Base-by-base conservation (phyloP, 2,797 vertebrate genomes). In the Coregonus sp. region DNA sequence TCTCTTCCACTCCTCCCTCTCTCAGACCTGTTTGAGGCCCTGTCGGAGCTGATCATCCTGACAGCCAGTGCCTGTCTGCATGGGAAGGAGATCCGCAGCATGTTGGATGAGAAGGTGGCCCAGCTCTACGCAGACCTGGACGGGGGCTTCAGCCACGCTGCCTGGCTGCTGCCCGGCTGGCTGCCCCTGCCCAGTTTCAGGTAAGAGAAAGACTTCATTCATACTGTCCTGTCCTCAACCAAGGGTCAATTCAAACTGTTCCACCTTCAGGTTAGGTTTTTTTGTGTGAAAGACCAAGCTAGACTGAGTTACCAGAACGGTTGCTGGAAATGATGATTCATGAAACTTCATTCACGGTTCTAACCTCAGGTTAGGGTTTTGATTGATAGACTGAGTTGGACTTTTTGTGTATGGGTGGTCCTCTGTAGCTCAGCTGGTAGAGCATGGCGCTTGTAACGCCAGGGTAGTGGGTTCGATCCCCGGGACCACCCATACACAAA, bases 151-250 rank as follows among this genome's bases (percentile, higher is more conserved):
- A 97, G 93, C 75, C 98, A 97, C 0, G 97, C 95, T 1, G 98
- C 98, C 72, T 99, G 98, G 98, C 95, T 99, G 0, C 91, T 99
- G 82, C 98, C 98, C 0, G 94, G 94, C 1, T 99, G 98, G 98
- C 91, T 99, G 51, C 98, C 98, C 14, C 90, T 99, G 85, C 98
- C 98, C 0, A 99, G 98, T 88, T 99, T 99, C 95, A 98, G 97
- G 98, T 98, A 89, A 11, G 78, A 25, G 16, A 63, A 20, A 59
- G 2, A n/a, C 56, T 56, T n/a, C 0, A 56, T 15, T 15, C 54
- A 11, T 16, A 5, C 12, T 4, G 72, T 37, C 25, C 12, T 2
- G 14, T 35, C 31, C 14, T 35, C 33, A 4, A 59, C 16, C 20
- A 63, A 61, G 29, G 25, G 70, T 16, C 1, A 25, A 2, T 18